phyloP scores from a whole-genome alignment of 1,140 invertebrate genomes.

The Drosophila tsacasi region DNA sequence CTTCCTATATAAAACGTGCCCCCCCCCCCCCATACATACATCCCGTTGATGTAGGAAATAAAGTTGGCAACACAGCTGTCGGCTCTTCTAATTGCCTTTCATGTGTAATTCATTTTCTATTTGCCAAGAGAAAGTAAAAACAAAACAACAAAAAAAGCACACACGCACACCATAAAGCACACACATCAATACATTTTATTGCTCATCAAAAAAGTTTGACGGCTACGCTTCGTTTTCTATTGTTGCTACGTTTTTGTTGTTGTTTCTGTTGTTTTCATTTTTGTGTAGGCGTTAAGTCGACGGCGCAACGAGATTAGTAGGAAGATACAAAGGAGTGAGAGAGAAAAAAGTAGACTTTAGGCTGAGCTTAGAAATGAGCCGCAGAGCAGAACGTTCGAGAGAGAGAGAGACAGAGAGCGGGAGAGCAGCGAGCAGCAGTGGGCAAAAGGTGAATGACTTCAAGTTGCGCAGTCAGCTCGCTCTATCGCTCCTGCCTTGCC shows the following conservation, averaged over 20 bases:
- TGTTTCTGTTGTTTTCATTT: slow-evolving; percentile 10
- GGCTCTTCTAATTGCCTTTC: slow-evolving; percentile 52
- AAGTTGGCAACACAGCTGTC: slow-evolving; percentile 34
- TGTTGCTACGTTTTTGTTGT: slow-evolving; percentile 27
- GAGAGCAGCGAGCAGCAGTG: slow-evolving; percentile 3
- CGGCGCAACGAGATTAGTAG: slow-evolving; percentile 34
- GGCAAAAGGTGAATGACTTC: slow-evolving; percentile 77
- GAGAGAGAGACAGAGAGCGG: slow-evolving; percentile 13
- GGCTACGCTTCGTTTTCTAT: slow-evolving; percentile 67
- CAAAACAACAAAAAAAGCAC: slow-evolving; percentile 32
- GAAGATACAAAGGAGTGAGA: slow-evolving; percentile 16
- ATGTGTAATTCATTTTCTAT: slow-evolving; percentile 76
- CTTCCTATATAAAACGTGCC: not conserved
- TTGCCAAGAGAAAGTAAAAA: slow-evolving; percentile 79
- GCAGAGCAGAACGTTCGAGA: slow-evolving; percentile 32
- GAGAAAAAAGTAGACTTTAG: slow-evolving; percentile 11
- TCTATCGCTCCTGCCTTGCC: slow-evolving; percentile 17
- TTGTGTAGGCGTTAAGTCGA: slow-evolving; percentile 67
- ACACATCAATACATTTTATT: slow-evolving; percentile 55
- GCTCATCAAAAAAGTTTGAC: slow-evolving; percentile 74
- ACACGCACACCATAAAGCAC: slow-evolving; percentile 7
- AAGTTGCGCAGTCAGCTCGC: slow-evolving; percentile 42
- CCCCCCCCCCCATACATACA: too few relatives aligned
- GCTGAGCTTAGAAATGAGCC: slow-evolving; percentile 21
- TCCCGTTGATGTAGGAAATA: slow-evolving; percentile 6